A percentile compares a stretch with the other conserved stretches of the same genome.
Conservation (phyloP, 2,113 vertebrate genomes). For the Hippolais icterina region DNA sequence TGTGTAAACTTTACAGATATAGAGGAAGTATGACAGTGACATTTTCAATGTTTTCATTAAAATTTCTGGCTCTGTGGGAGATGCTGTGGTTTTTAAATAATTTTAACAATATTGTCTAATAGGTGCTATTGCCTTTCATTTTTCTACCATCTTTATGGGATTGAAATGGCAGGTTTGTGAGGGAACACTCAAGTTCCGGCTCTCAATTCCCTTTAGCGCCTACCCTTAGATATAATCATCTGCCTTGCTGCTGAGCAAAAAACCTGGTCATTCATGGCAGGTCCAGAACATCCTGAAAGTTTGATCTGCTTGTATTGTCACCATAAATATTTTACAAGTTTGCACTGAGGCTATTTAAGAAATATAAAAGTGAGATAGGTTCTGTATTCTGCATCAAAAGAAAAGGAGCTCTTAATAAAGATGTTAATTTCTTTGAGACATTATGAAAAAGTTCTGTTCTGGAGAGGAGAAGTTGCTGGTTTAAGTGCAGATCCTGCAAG, state of each 20-base stretch:
- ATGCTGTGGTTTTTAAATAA: background rate
- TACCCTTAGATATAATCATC: background rate
- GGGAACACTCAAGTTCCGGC: background rate
- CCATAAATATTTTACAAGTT: background rate
- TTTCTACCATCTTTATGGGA: background rate
- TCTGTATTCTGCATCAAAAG: background rate
- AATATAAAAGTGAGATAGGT: background rate
- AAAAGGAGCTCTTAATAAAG: background rate
- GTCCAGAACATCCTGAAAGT: background rate
- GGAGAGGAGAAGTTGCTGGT: background rate
- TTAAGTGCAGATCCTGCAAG: background rate
- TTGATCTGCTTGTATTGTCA: background rate
- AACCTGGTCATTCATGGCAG: background rate
- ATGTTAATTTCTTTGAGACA: fast-evolving
- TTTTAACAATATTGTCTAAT: background rate
- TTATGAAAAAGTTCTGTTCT: background rate
- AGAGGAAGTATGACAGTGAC: background rate
- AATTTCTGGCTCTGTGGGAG: background rate
- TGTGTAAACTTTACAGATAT: background rate
- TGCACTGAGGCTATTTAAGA: background rate
- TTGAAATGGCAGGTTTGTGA: background rate
- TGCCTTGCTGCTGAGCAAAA: background rate
- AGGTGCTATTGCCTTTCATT: background rate
- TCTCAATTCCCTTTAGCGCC: background rate
- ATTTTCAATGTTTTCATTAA: background rate